Conservation (phyloP, 2,113 vertebrate species). For the Tiliqua scincoides region DNA sequence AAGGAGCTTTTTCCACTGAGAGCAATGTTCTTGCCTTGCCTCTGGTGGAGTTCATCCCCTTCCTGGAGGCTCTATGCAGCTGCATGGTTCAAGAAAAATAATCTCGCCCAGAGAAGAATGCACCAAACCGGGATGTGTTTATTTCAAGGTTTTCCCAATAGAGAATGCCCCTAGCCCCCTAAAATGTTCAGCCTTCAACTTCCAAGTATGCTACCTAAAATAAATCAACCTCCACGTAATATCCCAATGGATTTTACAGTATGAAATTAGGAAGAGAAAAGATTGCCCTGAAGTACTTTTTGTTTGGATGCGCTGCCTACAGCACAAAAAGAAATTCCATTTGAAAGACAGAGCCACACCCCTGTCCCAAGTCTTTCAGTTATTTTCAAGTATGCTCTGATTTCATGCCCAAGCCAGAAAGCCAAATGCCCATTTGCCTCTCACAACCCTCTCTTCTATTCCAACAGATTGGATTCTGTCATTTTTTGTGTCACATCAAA, state of each 20-base stretch:
- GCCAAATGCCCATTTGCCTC: background rate
- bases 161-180: background rate
- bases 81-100: slow-evolving; percentile 3
- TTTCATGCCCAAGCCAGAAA: background rate
- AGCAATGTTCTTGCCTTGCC: slow-evolving; percentile 30
- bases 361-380: background rate
- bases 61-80: slow-evolving; percentile 11
- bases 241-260: background rate
- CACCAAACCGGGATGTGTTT: background rate
- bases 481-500: background rate
- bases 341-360: background rate
- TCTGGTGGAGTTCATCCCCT: slow-evolving; percentile 17
- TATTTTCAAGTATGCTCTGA: background rate
- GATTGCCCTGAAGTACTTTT: background rate
- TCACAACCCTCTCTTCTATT: background rate
- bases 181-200: background rate
- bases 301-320: background rate
- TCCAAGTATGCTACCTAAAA: background rate
- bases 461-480: background rate
- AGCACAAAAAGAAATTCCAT: background rate
- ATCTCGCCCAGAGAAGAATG: slow-evolving; percentile 1
- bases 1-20: slow-evolving; percentile 25
- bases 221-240: background rate
- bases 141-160: slow-evolving; percentile 2
- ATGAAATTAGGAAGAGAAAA: background rate